Conservation (phyloP, 2,888 invertebrate species). For the Lepidochitona cinerea region DNA sequence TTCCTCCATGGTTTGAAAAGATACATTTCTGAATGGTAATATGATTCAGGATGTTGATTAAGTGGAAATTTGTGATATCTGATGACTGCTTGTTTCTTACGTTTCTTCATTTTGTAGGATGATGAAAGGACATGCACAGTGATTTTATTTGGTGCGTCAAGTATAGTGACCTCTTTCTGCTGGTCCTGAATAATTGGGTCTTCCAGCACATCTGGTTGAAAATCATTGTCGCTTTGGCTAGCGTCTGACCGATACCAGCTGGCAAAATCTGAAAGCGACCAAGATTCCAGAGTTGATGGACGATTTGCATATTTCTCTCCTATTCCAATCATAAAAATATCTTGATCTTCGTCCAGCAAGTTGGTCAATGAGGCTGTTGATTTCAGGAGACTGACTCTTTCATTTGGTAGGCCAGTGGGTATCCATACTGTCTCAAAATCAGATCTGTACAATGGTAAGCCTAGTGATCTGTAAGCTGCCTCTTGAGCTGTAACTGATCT, state of each 20-base stretch:
- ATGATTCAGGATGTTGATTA: conserved; percentile 12
- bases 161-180: neutral
- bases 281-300: neutral
- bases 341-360: conserved; percentile 14
- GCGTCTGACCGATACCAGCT: neutral
- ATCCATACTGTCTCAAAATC: conserved; percentile 22
- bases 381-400: conserved; percentile 8
- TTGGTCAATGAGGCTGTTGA: conserved; percentile 2
- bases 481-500: conserved; percentile 22
- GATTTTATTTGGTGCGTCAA: conserved; percentile 11
- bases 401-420: conserved; percentile 6
- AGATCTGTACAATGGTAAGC: conserved; percentile 18
- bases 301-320: conserved; percentile 4
- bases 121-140: neutral
- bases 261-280: neutral
- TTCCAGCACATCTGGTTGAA: neutral
- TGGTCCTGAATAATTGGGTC: neutral
- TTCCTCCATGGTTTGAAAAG: conserved; percentile 18
- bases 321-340: conserved; percentile 15
- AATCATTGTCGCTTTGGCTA: neutral
- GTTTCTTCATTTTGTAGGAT: conserved; percentile 9
- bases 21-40: conserved; percentile 15
- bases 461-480: conserved; percentile 16
- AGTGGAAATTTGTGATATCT: neutral
- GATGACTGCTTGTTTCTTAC: neutral